These are phyloP conservation scores for Ichneumoninae sp. DNA, from an alignment of 2,888 invertebrate genomes.

Conservation along the genomic window DNA sequence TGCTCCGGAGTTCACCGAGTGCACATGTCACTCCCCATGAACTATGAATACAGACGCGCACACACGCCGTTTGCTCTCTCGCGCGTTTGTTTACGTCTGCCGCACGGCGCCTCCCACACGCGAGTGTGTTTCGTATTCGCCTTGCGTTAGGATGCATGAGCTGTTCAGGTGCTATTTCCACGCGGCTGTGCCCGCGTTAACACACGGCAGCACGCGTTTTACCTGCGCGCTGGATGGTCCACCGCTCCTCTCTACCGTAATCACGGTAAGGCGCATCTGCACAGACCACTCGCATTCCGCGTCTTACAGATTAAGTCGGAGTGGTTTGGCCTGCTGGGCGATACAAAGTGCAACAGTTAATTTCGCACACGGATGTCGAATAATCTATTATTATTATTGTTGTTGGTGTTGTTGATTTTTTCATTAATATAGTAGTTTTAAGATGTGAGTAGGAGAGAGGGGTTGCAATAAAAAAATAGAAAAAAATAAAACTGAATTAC, in stretches of 20 bases:
- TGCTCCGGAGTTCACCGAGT: slow-evolving; percentile 49
- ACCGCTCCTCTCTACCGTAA: not conserved
- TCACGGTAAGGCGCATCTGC: not conserved
- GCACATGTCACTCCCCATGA: slow-evolving; percentile 77
- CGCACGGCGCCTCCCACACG: slow-evolving; percentile 16
- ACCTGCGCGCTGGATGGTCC: not conserved
- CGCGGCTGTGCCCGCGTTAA: not conserved
- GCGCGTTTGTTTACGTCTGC: slow-evolving; percentile 35
- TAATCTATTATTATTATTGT: not conserved
- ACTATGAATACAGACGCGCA: slow-evolving; percentile 72
- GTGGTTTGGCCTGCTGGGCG: too few species aligned
- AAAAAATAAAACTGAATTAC: too few species aligned
- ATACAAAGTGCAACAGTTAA: too few species aligned
- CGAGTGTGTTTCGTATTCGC: not conserved
- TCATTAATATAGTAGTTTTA: not conserved
- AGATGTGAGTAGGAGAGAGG: not conserved
- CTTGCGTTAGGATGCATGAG: not conserved
- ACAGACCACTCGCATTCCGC: not conserved
- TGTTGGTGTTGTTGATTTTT: too few species aligned
- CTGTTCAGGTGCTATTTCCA: too few species aligned
- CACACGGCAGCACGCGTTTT: slow-evolving; percentile 5
- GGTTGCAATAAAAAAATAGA: not conserved
- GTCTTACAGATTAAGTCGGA: not conserved
- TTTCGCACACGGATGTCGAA: not conserved
- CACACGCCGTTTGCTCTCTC: slow-evolving; percentile 67